A percentile compares a stretch with the other conserved stretches of the same genome.
These are phyloP conservation scores for Merodon equestris DNA, from an alignment of 2,888 invertebrate species.

Conservation along the genomic window DNA sequence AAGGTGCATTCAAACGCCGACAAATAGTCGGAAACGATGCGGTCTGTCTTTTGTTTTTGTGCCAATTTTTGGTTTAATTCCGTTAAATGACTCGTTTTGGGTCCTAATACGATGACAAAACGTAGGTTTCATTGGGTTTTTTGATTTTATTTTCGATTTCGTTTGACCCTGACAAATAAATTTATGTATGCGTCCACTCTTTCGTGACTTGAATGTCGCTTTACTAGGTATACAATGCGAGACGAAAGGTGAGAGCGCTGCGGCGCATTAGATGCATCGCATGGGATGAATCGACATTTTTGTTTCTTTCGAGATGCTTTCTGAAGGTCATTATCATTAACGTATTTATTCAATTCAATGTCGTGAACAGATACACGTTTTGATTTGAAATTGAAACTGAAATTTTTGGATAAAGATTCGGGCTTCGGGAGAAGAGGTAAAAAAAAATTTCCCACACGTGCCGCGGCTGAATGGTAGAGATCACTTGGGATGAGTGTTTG, in stretches of 20 bases:
- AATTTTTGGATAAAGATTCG: background rate
- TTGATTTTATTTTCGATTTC: constrained; percentile 20
- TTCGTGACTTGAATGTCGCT: background rate
- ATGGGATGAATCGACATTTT: constrained; percentile 35
- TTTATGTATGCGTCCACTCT: background rate
- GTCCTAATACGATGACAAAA: constrained; percentile 52
- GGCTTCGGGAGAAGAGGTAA: too few species aligned
- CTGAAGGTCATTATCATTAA: constrained; percentile 43
- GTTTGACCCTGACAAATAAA: constrained; percentile 28
- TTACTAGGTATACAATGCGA: background rate
- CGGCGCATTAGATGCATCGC: constrained; percentile 27
- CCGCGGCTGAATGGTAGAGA: too few species aligned
- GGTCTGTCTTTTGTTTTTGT: constrained; percentile 26
- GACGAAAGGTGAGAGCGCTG: background rate
- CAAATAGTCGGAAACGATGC: constrained; percentile 22
- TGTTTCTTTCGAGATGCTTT: background rate
- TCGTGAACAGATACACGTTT: constrained; percentile 41
- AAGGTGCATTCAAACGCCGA: constrained; percentile 41
- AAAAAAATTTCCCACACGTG: too few species aligned
- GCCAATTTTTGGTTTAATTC: constrained; percentile 17
- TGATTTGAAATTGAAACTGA: constrained; percentile 25
- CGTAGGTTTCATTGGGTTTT: constrained; percentile 20
- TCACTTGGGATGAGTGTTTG: too few species aligned
- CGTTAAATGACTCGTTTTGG: constrained; percentile 50
- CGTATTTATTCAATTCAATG: constrained; percentile 35